A percentile compares a stretch with the other conserved stretches of the same genome.
phyloP scores from a whole-genome alignment of 2,888 invertebrate species.

The Allolobophora icterica region DNA sequence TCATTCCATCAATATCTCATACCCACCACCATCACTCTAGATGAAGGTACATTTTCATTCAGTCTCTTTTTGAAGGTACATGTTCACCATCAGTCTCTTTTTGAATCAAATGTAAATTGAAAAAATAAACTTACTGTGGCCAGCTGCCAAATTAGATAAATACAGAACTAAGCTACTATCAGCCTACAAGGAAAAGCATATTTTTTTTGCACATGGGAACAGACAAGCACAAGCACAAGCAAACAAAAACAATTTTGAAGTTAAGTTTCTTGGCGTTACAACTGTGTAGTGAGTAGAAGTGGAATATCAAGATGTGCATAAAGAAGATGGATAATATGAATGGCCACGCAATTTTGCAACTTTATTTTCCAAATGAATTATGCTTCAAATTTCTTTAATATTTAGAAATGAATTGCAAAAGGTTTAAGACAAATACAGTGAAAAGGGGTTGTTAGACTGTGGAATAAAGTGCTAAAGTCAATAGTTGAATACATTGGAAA shows the following conservation, averaged over 20 bases:
- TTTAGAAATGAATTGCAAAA: not conserved
- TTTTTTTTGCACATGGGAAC: not conserved
- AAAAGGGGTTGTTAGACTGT: not conserved
- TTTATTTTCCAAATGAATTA: not conserved
- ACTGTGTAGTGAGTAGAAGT: not conserved
- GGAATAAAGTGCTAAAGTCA: constrained; percentile 12
- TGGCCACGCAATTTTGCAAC: not conserved
- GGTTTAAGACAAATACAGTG: not conserved
- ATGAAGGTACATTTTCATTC: too few species aligned
- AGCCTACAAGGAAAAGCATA: not conserved
- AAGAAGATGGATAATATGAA: not conserved
- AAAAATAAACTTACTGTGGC: not conserved
- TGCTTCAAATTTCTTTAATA: not conserved
- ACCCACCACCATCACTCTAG: too few species aligned
- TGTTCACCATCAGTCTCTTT: too few species aligned
- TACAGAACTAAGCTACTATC: not conserved
- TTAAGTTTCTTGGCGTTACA: not conserved
- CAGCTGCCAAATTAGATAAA: not conserved
- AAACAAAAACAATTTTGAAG: not conserved
- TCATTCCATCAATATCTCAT: too few species aligned
- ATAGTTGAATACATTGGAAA: not conserved
- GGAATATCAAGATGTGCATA: not conserved
- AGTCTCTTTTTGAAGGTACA: too few species aligned
- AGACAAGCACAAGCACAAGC: not conserved
- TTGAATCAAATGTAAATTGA: too few species aligned